Conservation (phyloP, 23 tunicate genomes). For the Halocynthia aurantium region DNA sequence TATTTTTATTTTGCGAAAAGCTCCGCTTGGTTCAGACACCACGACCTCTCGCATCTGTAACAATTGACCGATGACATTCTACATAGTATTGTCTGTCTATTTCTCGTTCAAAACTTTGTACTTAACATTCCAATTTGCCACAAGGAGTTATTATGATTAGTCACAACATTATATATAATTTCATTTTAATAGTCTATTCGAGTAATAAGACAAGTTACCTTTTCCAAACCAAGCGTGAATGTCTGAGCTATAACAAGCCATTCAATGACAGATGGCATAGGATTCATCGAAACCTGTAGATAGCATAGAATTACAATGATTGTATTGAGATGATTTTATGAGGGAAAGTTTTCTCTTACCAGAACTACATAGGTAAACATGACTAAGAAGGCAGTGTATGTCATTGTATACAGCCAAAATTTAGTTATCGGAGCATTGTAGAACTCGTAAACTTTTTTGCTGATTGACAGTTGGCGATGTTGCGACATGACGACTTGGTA, state of each 20-base stretch:
- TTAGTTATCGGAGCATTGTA: constrained; percentile 99
- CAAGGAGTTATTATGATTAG: too few relatives aligned
- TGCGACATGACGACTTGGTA: constrained; percentile 42
- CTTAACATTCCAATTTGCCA: too few relatives aligned
- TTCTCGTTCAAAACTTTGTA: too few relatives aligned
- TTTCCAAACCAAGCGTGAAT: constrained; percentile 55
- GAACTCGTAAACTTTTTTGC: constrained; percentile 84
- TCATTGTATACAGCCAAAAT: constrained; percentile 79
- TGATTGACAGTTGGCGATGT: constrained; percentile 41
- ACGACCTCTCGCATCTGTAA: constrained; percentile 69
- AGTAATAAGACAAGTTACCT: constrained; percentile 21
- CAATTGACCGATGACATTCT: neutral
- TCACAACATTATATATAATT: neutral
- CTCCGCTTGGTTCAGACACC: constrained; percentile 72
- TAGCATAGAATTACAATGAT: neutral
- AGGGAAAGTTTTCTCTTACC: constrained; percentile 21
- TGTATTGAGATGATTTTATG: neutral
- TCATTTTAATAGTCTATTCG: neutral
- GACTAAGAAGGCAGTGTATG: constrained; percentile 45
- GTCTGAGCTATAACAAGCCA: constrained; percentile 66
- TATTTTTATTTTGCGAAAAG: constrained; percentile 50
- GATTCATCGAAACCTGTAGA: constrained; percentile 27
- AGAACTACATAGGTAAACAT: constrained; percentile 62
- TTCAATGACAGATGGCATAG: constrained; percentile 53
- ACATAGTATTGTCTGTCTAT: too few relatives aligned